Evolutionary conservation across 2,888 invertebrate species (phyloP).

Genomic region (Tetragonisca angustula): DNA sequence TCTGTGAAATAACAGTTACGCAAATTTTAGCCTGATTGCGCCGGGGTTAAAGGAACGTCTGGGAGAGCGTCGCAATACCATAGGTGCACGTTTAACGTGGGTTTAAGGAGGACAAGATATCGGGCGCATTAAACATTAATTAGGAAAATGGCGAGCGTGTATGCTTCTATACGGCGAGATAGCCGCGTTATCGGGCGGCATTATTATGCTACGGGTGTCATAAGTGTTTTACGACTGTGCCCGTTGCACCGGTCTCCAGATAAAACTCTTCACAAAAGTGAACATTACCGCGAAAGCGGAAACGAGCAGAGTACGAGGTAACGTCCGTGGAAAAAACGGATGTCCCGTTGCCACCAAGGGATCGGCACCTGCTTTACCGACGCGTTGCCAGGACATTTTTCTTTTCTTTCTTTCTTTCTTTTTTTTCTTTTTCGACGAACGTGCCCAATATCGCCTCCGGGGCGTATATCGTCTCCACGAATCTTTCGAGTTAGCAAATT

Average conservation of each 20-base stretch:
- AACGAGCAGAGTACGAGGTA: constrained; percentile 65
- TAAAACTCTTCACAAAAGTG: constrained; percentile 65
- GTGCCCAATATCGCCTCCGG: neutral
- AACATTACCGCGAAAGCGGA: constrained; percentile 64
- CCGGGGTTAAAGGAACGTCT: constrained; percentile 12
- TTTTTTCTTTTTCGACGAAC: too few relatives aligned
- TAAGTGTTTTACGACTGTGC: constrained; percentile 73
- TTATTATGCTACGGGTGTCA: constrained; percentile 76
- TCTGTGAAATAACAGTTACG: neutral
- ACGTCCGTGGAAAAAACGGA: constrained; percentile 47
- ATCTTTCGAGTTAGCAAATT: neutral
- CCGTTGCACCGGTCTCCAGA: constrained; percentile 63
- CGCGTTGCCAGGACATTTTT: neutral
- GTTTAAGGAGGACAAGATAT: constrained; percentile 65
- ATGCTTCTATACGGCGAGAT: constrained; percentile 62
- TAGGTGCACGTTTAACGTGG: constrained; percentile 7
- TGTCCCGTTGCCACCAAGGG: constrained; percentile 21
- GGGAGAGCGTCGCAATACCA: constrained; percentile 59
- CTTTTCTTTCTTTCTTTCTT: neutral
- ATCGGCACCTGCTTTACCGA: constrained; percentile 1
- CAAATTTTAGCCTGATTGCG: constrained; percentile 31
- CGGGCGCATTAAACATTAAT: constrained; percentile 75
- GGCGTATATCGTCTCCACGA: neutral
- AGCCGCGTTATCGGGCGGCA: constrained; percentile 69
- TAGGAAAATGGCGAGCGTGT: constrained; percentile 73